Percentiles rank a stretch among this genome's conserved stretches.
phyloP scores from a whole-genome alignment of 1,140 invertebrate genomes.

The Drosophila sp. region DNA sequence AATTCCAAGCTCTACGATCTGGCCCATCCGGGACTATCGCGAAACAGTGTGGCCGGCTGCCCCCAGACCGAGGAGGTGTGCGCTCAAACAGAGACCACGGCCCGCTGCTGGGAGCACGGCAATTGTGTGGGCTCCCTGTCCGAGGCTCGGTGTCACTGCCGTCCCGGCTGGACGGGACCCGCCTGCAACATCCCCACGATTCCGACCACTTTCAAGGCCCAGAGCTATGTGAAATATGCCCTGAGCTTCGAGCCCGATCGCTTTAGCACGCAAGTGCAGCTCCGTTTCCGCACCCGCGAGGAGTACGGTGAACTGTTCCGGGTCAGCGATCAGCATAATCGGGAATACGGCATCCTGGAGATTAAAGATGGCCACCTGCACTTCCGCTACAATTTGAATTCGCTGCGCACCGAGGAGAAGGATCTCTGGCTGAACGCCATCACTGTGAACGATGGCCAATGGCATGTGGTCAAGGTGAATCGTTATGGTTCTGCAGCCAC shows the following conservation, averaged over 20 bases:
- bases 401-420: slow-evolving; percentile 92
- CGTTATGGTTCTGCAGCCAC: slow-evolving; percentile 97
- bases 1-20: slow-evolving; percentile 98
- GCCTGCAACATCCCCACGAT: slow-evolving; percentile 93
- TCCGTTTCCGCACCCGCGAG: slow-evolving; percentile 96
- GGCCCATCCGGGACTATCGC: slow-evolving; percentile 92
- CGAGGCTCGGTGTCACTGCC: slow-evolving; percentile 94
- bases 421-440: slow-evolving; percentile 95
- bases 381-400: slow-evolving; percentile 97
- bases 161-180: slow-evolving; percentile 95
- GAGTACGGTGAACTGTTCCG: slow-evolving; percentile 95
- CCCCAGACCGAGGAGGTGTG: slow-evolving; percentile 95
- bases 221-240: slow-evolving; percentile 98
- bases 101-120: slow-evolving; percentile 95
- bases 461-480: slow-evolving; percentile 96
- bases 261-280: slow-evolving; percentile 95
- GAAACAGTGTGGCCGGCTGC: slow-evolving; percentile 93
- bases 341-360: slow-evolving; percentile 97
- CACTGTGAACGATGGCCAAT: slow-evolving; percentile 97
- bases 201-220: slow-evolving; percentile 93
- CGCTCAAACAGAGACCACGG: slow-evolving; percentile 90
- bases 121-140: slow-evolving; percentile 95
- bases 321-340: slow-evolving; percentile 96
- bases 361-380: slow-evolving; percentile 95
- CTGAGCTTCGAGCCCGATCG: slow-evolving; percentile 96